Evolutionary conservation across 2,888 invertebrate genomes (phyloP).

Genomic region (Marronus borbonicus): DNA sequence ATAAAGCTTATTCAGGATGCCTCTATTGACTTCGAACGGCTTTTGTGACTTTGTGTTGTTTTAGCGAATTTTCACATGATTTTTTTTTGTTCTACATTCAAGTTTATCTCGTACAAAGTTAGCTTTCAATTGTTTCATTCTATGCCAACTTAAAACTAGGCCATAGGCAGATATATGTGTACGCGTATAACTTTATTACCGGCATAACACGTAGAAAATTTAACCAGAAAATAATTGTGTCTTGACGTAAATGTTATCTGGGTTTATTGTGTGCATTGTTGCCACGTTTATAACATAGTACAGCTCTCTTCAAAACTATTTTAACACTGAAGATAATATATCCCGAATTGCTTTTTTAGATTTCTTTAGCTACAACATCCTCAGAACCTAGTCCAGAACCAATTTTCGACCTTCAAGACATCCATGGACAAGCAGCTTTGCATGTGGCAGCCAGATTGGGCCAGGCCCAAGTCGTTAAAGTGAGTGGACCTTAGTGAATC

Average conservation of each 20-base stretch:
- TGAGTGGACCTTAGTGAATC: background rate
- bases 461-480: constrained; percentile 79
- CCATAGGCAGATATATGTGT: background rate
- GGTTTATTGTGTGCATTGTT: background rate
- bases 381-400: constrained; percentile 71
- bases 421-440: constrained; percentile 88
- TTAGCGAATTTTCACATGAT: background rate
- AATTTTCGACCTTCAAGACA: constrained; percentile 76
- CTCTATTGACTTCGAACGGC: too few relatives aligned
- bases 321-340: background rate
- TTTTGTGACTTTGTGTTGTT: too few relatives aligned
- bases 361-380: constrained; percentile 68
- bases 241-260: too few relatives aligned
- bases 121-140: constrained; percentile 3
- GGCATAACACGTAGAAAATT: too few relatives aligned
- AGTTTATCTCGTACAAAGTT: too few relatives aligned
- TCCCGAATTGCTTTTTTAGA: constrained; percentile 55
- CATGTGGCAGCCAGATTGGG: constrained; percentile 89
- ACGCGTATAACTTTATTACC: too few relatives aligned
- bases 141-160: background rate
- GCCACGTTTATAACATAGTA: too few relatives aligned
- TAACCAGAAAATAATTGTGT: too few relatives aligned
- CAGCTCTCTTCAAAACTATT: background rate
- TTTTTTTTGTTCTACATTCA: background rate
- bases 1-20: too few relatives aligned